These are phyloP conservation scores for Phyllotis vaccarum DNA, from an alignment of 2,797 vertebrate species.

Conservation along the genomic window DNA sequence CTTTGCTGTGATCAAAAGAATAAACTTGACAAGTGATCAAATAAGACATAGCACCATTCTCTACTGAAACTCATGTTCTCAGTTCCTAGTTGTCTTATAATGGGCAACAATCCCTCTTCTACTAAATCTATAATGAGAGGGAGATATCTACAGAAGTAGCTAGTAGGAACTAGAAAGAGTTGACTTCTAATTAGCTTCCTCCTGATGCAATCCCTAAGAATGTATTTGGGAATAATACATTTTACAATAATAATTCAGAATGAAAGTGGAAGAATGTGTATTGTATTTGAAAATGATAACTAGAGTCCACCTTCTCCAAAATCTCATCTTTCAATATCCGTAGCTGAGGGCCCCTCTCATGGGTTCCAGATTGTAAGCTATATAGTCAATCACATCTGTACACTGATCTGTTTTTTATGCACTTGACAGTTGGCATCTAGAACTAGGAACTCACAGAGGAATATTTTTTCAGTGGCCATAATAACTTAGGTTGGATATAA, in stretches of 20 bases:
- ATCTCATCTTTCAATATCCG: neutral
- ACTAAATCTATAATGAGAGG: neutral
- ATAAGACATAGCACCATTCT: neutral
- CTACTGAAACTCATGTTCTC: neutral
- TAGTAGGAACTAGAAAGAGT: neutral
- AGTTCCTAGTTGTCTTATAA: neutral
- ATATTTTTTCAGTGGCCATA: neutral
- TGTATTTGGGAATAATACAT: neutral
- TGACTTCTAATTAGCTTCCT: constrained; percentile 5
- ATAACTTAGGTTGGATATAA: neutral
- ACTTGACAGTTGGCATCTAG: neutral
- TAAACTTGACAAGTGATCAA: neutral
- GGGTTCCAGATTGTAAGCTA: neutral
- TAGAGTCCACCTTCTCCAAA: neutral
- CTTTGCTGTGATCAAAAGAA: neutral
- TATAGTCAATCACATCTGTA: neutral
- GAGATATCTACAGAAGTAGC: neutral
- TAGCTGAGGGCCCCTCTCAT: neutral
- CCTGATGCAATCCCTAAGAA: neutral
- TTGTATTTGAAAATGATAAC: neutral
- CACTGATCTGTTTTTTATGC: neutral
- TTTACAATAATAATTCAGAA: neutral
- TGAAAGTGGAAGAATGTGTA: neutral
- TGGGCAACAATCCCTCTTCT: neutral
- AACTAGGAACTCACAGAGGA: neutral